Evolutionary conservation across 2,888 invertebrate species (phyloP), one percentile per base, ranked within the genome.

Genomic region (Nemotelus pantherinus): DNA sequence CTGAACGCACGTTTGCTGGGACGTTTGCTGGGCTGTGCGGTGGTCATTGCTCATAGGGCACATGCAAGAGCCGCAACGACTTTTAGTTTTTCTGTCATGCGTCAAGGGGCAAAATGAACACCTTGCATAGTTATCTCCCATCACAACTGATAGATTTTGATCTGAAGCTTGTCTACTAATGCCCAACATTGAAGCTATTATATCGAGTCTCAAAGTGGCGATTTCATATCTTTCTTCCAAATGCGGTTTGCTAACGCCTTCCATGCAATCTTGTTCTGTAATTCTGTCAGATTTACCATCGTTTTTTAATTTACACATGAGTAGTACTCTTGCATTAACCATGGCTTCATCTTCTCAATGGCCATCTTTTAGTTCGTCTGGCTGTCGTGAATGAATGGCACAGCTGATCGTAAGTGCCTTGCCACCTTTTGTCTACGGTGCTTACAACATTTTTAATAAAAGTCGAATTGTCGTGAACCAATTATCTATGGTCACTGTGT

Each of bases 271-370:
- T 57, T 57, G 57, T 57, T 10, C 57, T 57, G 4, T 57, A 57
- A 9, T 57, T 57, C 57, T 57, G 57, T 57, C 57, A 57, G 4
- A 57, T 57, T 57, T 57, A 57, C 57, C 57, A 9, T 57, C 10
- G 4, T 57, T 57, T 57, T 3, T 57, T 57, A 57, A 57, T 57
- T 57, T 57, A 6, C 57, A 57, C 57, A 57, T 57, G 57, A 57
- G 57, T 57, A 57, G 57, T 57, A 57, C 57, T 57, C 57, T 57
- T 57, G 57, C 57, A 57, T 57, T 57, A 57, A 57, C 57, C 4
- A 57, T 9, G 57, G 57, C 57, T 57, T 57, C 3, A 57, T 57
- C 57, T 57, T 57, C 57, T 57, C 57, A 57, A 6, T 57, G 57
- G 57, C 57, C 57, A 57, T 57, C 57, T 57, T 57, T 57, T 3